A percentile compares a stretch with the other conserved stretches of the same genome.
Conservation (phyloP, 1,140 invertebrate species). For the Antheraea pernyi region DNA sequence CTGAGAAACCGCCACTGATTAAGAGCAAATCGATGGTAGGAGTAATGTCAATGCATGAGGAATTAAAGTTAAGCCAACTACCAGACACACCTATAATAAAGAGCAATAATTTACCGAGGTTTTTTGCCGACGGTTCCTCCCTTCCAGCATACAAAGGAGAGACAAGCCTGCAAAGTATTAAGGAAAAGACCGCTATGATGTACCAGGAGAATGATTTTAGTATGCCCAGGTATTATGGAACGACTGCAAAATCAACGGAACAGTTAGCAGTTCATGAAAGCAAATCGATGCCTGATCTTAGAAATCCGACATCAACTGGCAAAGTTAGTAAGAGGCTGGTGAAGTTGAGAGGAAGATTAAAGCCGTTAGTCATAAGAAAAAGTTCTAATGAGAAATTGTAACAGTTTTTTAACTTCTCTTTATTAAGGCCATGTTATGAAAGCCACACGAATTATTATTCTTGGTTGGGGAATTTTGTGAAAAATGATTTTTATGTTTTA, state of each 20-base stretch:
- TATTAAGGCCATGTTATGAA: neutral
- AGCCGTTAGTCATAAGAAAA: conserved; percentile 75
- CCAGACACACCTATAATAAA: conserved; percentile 76
- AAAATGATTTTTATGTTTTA: too few relatives aligned
- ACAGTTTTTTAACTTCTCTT: neutral
- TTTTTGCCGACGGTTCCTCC: conserved; percentile 71
- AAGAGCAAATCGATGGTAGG: conserved; percentile 70
- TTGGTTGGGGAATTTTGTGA: too few relatives aligned
- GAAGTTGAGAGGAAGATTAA: conserved; percentile 66
- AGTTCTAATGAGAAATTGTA: conserved; percentile 67
- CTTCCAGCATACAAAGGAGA: conserved; percentile 69
- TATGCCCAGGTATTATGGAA: conserved; percentile 75
- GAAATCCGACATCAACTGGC: conserved; percentile 48
- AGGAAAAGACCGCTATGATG: conserved; percentile 61
- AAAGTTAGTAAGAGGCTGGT: conserved; percentile 71
- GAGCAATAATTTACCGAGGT: conserved; percentile 71
- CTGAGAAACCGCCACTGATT: conserved; percentile 60
- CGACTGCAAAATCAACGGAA: conserved; percentile 37
- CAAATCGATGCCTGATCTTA: conserved; percentile 76
- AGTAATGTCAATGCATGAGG: conserved; percentile 46
- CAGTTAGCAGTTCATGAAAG: conserved; percentile 60
- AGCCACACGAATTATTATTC: too few relatives aligned
- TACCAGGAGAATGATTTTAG: conserved; percentile 69
- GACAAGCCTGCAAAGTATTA: conserved; percentile 68
- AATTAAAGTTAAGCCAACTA: conserved; percentile 62